Evolutionary conservation across 2,797 vertebrate species (phyloP), one percentile per base, ranked within the genome.

Genomic region (Lutjanus argentimaculatus): DNA sequence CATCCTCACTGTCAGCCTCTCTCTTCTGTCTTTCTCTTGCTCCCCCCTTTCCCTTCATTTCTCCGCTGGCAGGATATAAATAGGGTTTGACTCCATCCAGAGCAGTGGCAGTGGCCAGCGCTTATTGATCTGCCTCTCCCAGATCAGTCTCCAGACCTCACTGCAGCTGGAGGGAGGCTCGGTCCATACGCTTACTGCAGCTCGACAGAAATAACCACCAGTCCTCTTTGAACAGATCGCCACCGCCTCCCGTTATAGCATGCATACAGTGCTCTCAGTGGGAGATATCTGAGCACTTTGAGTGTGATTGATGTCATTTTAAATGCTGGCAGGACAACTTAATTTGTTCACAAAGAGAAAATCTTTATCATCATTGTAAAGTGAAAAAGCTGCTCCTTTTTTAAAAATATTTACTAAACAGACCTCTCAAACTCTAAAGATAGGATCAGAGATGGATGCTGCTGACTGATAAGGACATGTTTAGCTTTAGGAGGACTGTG

Each of bases 111-210:
- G 78, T 79, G 85, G 85, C 85, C 87, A 87, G 78, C 56, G 56
- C 68, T 87, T 93, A 94, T 94, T 92, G 92, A 95, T 95, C 88
- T 85, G 76, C 85, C 71, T 82, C 87, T 72, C 87, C 89, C 61
- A 71, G 85, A 89, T 89, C 85, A 75, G 75, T 84, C 90, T 85
- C 71, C 77, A 85, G 85, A 89, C 88, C 85, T 88, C 83, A 83
- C 79, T 92, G 91, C 91, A 92, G 92, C 91, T 91, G 89, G 83
- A 91, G 73, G 58, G 69, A 87, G 84, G 70, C 82, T 85, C 13
- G 5, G 80, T 69, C 73, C 51, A n/a, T 72, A 74, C 62, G 12
- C 80, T 79, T 75, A 81, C 88, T 88, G 88, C 84, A 90, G 87
- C 81, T 69, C 46, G 74, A 88, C 86, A 75, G 74, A 92, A 91